A percentile compares a stretch with the other conserved stretches of the same genome.
Conservation (phyloP, 2,113 vertebrate genomes). For the Orycteropus afer region DNA sequence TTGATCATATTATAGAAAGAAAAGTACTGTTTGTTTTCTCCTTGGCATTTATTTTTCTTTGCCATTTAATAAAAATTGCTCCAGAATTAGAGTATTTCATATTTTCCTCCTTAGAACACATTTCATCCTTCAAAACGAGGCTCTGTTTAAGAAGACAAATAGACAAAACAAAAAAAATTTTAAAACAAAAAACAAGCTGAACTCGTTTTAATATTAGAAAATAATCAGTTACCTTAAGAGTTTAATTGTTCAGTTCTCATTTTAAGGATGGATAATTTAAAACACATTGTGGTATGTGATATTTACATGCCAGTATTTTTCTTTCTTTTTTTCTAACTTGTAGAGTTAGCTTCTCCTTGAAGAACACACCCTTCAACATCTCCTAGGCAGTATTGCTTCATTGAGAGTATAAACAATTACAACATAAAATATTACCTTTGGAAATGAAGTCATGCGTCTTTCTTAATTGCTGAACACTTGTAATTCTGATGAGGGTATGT, state of each 20-base stretch:
- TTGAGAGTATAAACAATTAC: conserved; percentile 64
- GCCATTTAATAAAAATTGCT: neutral
- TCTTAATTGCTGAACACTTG: conserved; percentile 65
- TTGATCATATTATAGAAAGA: neutral
- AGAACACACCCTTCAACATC: conserved; percentile 59
- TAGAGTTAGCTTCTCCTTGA: conserved; percentile 33
- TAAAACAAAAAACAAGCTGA: neutral
- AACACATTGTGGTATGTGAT: neutral
- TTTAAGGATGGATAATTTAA: conserved; percentile 3
- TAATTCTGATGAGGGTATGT: conserved; percentile 64
- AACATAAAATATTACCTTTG: conserved; percentile 61
- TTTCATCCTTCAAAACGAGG: neutral
- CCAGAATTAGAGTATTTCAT: neutral
- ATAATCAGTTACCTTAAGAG: neutral
- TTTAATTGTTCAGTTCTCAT: conserved; percentile 24
- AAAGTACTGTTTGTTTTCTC: conserved; percentile 6
- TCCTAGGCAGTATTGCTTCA: conserved; percentile 69
- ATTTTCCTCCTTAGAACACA: conserved; percentile 13
- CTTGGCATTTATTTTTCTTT: conserved; percentile 35
- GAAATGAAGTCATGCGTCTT: conserved; percentile 76
- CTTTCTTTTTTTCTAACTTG: conserved; percentile 63
- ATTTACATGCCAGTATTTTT: neutral
- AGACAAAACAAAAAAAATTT: neutral
- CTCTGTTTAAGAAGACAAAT: conserved; percentile 21
- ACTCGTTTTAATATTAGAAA: conserved; percentile 28